Evolutionary conservation across 2,113 vertebrate genomes (phyloP), one percentile per base, ranked within the genome.

Genomic region (Silurus meridionalis): DNA sequence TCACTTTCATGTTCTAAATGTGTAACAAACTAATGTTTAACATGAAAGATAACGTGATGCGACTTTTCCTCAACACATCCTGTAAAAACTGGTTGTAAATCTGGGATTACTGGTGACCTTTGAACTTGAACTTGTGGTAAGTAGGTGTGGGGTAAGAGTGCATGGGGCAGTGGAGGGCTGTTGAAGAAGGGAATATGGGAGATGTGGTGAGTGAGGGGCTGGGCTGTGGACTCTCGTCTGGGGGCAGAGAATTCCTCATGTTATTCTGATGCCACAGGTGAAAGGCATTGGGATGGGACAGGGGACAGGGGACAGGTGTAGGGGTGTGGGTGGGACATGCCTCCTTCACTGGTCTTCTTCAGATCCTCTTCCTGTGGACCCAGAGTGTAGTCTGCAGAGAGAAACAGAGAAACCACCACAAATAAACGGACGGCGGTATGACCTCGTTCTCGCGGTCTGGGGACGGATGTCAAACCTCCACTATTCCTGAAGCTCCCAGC

Each of bases 201-300:
- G 2, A 94, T 92, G 83, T 92, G 0, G 91, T n/a, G 83, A 93
- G 91, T 86, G 93, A 74, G 46, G 94, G 93, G 83, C 93, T 95
- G 87, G 83, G 2, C 63, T 85, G 61, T 0, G 92, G 93, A 83
- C 90, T 93, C 10, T 90, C 90, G 0, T 72, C 0, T 0, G 5
- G 13, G 0, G 90, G 79, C 77, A 94, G 91, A 37, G 93, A 91
- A 83, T 95, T 94, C 80, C 93, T 91, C 83, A 95, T 90, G 11
- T 93, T 93, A 0, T 95, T 92, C 88, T 93, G 93, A 88, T 95
- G 90, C 95, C 95, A 95, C 74, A 95, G 93, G 14, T 94, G 94
- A 88, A 95, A 95, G 84, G 94, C 94, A 11, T 95, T 95, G 0
- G 90, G 90, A 87, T 94, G 94, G 55, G 94, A 94, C 89, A 91